Percentiles rank a stretch among this genome's conserved stretches.
These are phyloP conservation scores for Stegodyphus dumicola DNA, from an alignment of 1,140 invertebrate species.

Conservation along the genomic window DNA sequence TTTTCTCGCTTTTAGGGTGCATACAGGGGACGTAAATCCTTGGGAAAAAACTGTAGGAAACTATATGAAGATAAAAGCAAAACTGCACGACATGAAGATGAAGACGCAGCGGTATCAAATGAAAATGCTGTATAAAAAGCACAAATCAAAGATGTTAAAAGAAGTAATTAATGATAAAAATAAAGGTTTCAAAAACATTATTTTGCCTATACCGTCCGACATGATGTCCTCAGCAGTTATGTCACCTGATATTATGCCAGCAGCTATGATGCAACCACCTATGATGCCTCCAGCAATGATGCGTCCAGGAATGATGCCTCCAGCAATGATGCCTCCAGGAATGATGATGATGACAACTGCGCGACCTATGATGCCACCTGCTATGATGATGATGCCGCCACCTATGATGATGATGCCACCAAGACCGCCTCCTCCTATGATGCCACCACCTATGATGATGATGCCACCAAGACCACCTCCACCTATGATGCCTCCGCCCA, in stretches of 20 bases:
- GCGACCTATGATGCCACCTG: too few relatives aligned
- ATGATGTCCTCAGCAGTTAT: too few relatives aligned
- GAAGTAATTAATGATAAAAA: not conserved
- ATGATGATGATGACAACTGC: too few relatives aligned
- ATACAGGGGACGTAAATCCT: not conserved
- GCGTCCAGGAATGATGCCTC: not conserved
- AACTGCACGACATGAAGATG: not conserved
- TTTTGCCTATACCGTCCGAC: not conserved
- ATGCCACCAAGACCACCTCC: too few relatives aligned
- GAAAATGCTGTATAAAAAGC: not conserved
- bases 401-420: too few relatives aligned
- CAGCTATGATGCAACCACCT: not conserved
- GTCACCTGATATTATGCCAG: not conserved
- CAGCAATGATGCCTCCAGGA: too few relatives aligned
- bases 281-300: not conserved
- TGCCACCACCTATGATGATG: too few relatives aligned
- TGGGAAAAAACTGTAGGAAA: not conserved
- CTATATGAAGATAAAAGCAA: not conserved
- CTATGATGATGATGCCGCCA: too few relatives aligned
- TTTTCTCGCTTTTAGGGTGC: conserved; percentile 1
- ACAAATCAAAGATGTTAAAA: not conserved
- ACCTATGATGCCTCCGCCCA: not conserved
- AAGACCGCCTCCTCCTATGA: too few relatives aligned
- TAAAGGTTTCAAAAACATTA: not conserved
- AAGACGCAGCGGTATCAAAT: not conserved